A percentile compares a stretch with the other conserved stretches of the same genome.
phyloP scores from a whole-genome alignment of 2,888 invertebrate genomes.

The Rhagonycha lutea region DNA sequence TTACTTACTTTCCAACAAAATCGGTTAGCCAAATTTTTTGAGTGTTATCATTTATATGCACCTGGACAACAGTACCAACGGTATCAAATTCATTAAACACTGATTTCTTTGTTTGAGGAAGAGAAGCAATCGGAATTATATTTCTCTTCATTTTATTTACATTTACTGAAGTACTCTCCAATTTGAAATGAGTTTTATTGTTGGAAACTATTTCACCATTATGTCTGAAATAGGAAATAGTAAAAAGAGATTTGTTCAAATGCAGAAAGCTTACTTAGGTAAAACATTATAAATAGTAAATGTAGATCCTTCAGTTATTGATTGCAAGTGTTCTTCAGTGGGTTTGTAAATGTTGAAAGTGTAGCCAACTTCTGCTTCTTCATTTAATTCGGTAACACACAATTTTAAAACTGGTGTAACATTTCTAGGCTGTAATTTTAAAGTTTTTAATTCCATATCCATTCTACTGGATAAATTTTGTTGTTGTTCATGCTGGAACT shows the following conservation, averaged over 20 bases:
- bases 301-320: conserved; percentile 65
- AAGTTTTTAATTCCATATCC: conserved; percentile 35
- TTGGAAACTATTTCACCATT: conserved; percentile 43
- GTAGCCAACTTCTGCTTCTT: conserved; percentile 45
- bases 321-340: conserved; percentile 61
- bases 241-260: background rate
- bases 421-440: conserved; percentile 43
- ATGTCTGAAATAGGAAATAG: conserved; percentile 34
- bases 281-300: conserved; percentile 65
- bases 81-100: conserved; percentile 74
- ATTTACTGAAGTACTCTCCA: conserved; percentile 7
- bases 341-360: conserved; percentile 75
- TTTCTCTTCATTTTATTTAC: conserved; percentile 40
- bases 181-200: conserved; percentile 41
- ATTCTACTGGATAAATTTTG: conserved; percentile 38
- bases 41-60: conserved; percentile 57
- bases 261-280: conserved; percentile 47
- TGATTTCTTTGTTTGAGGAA: conserved; percentile 51
- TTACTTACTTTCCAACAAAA: conserved; percentile 58
- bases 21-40: conserved; percentile 68
- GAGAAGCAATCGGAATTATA: conserved; percentile 54
- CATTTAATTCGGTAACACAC: conserved; percentile 53
- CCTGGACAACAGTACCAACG: conserved; percentile 67
- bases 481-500: conserved; percentile 47
- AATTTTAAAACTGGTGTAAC: conserved; percentile 56